phyloP scores from a whole-genome alignment of 2,888 invertebrate species.

The Pollenia amentaria region DNA sequence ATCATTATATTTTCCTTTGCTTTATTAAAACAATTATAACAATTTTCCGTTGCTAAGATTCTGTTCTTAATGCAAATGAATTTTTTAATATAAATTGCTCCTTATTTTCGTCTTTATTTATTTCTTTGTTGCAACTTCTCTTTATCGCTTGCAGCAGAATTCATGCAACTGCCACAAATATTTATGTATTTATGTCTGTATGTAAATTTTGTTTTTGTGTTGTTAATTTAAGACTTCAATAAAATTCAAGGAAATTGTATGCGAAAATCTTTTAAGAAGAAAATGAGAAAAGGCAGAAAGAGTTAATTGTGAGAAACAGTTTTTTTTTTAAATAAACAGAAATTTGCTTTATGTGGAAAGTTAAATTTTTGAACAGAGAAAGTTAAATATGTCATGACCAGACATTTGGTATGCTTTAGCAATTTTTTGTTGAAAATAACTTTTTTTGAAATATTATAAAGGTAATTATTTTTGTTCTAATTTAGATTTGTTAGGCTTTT shows the following conservation, averaged over 20 bases:
- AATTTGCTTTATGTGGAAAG: not conserved
- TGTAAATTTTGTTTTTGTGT: not conserved
- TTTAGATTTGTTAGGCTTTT: no score
- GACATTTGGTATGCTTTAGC: no score
- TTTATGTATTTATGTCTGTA: not conserved
- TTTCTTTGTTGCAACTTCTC: not conserved
- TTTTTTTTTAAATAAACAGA: not conserved
- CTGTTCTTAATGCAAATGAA: no score
- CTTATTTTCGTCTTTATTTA: not conserved
- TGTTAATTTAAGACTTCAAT: not conserved
- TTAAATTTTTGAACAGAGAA: no score
- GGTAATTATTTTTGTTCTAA: no score
- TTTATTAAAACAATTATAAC: no score
- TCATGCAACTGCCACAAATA: not conserved
- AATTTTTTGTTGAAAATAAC: no score
- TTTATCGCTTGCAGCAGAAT: not conserved
- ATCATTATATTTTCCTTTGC: no score
- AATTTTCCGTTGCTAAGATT: no score
- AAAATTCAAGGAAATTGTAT: not conserved
- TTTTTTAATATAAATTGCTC: no score
- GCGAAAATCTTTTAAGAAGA: not conserved
- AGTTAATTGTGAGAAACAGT: not conserved
- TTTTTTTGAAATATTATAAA: no score
- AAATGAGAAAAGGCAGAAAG: not conserved
- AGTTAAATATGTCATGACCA: not conserved